Percentiles rank a stretch among this genome's conserved stretches.
Conservation (phyloP, 2,888 invertebrate genomes). For the Galerucella nymphaeae region DNA sequence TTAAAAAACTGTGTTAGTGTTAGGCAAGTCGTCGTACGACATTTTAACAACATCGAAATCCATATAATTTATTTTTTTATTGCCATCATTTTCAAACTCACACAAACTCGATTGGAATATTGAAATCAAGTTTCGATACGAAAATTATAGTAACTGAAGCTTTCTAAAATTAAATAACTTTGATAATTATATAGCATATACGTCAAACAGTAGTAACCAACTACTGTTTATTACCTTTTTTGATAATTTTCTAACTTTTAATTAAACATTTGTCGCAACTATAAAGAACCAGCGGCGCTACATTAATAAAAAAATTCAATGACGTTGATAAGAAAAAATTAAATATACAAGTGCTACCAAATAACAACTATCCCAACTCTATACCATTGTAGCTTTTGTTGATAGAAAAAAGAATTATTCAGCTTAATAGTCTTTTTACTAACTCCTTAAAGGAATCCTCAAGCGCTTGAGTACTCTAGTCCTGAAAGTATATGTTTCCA, state of each 20-base stretch:
- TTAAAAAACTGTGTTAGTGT: not conserved
- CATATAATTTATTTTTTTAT: not conserved
- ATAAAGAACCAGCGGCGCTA: not conserved
- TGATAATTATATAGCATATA: slow-evolving; percentile 20
- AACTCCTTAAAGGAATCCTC: too few species aligned
- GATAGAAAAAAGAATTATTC: too few species aligned
- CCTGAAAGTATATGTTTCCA: too few species aligned
- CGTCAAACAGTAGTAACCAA: slow-evolving; percentile 27
- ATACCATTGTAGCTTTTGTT: too few species aligned
- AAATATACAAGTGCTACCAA: too few species aligned
- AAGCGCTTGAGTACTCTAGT: too few species aligned
- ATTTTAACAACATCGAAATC: not conserved
- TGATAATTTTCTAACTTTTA: slow-evolving; percentile 22
- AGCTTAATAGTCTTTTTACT: too few species aligned
- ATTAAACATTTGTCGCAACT: slow-evolving; percentile 27
- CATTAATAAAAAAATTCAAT: not conserved
- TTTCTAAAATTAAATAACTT: slow-evolving; percentile 20
- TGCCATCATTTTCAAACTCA: slow-evolving; percentile 1
- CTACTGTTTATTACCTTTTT: slow-evolving; percentile 31
- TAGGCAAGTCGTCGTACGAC: not conserved
- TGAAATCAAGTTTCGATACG: slow-evolving; percentile 1
- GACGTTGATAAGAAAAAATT: not conserved
- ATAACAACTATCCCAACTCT: too few species aligned
- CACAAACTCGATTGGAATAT: slow-evolving; percentile 10
- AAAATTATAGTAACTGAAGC: slow-evolving; percentile 15